These are phyloP conservation scores for Drosophila cognata DNA, from an alignment of 2,888 invertebrate species.

Conservation along the genomic window DNA sequence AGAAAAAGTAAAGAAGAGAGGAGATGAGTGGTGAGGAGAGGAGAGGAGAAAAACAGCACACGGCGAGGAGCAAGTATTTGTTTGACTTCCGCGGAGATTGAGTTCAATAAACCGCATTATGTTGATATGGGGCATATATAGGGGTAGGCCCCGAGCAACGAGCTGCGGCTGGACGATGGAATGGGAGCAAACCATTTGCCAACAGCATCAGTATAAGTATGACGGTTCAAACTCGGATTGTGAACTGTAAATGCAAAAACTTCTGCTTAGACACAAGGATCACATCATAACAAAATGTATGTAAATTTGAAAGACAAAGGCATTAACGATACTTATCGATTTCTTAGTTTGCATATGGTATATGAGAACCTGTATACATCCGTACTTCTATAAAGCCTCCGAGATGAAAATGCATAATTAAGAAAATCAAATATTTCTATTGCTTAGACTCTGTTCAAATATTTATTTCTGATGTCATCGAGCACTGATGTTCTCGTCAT, in stretches of 20 bases:
- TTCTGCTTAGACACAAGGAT: background rate
- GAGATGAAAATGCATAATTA: background rate
- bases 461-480: conserved; percentile 2
- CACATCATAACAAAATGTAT: background rate
- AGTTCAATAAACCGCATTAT: conserved; percentile 70
- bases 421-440: background rate
- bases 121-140: conserved; percentile 7
- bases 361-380: background rate
- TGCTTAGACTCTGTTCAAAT: background rate
- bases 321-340: background rate
- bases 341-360: background rate
- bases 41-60: background rate
- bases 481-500: background rate
- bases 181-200: conserved; percentile 14
- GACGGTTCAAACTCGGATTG: background rate
- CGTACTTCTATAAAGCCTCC: no score
- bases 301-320: background rate
- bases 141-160: background rate
- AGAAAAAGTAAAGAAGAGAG: no score
- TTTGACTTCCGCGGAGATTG: conserved; percentile 68
- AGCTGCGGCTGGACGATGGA: conserved; percentile 17
- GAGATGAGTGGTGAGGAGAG: background rate
- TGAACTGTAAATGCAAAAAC: background rate
- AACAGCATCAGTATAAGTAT: background rate
- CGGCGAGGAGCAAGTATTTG: conserved; percentile 48